phyloP scores from a whole-genome alignment of 1,140 invertebrate genomes.

The Rhopalosiphum maidis region DNA sequence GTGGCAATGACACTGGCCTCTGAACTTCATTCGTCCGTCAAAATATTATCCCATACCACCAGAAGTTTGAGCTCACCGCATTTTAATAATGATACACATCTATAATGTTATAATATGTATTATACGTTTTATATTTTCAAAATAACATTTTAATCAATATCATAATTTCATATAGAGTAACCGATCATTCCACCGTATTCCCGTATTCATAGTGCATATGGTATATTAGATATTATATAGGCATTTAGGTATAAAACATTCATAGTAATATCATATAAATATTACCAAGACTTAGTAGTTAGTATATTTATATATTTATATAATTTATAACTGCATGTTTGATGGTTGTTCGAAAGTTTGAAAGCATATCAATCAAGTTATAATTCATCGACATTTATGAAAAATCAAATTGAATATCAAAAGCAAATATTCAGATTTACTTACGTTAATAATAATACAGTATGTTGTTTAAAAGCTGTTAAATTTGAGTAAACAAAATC shows the following conservation, averaged over 20 bases:
- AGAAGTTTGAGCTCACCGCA: neutral
- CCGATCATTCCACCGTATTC: neutral
- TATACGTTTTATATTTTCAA: neutral
- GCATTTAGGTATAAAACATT: neutral
- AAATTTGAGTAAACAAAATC: neutral
- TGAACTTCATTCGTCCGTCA: constrained; percentile 43
- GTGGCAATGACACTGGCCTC: constrained; percentile 46
- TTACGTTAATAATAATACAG: neutral
- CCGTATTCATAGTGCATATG: neutral
- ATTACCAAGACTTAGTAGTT: neutral
- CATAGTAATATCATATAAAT: neutral
- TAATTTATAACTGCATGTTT: neutral
- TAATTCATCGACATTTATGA: neutral
- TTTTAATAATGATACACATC: neutral
- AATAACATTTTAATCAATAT: constrained; percentile 19
- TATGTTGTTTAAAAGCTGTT: neutral
- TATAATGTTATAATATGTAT: neutral
- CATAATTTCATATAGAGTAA: neutral
- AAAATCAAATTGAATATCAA: neutral
- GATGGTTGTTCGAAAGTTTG: neutral
- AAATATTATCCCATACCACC: constrained; percentile 2
- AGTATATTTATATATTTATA: neutral
- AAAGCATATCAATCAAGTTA: neutral
- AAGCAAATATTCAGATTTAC: no score
- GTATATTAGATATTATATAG: neutral